Evolutionary conservation across 2,113 vertebrate species (phyloP).

Genomic region (Lampris megalopsis): DNA sequence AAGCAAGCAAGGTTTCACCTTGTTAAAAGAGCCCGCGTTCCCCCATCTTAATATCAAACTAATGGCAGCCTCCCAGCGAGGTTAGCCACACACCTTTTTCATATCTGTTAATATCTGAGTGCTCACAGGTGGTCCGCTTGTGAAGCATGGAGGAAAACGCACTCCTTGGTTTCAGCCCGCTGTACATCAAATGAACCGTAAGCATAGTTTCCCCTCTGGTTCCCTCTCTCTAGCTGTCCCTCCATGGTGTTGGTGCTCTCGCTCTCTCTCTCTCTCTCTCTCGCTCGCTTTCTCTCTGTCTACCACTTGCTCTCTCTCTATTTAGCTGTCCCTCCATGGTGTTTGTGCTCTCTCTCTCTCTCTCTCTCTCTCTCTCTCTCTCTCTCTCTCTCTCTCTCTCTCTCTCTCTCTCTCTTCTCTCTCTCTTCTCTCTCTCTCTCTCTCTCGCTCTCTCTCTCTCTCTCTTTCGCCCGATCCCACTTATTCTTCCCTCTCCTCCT

Average conservation of each 20-base stretch:
- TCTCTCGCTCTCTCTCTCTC: background rate
- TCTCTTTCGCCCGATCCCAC: background rate
- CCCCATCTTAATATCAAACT: constrained; percentile 82
- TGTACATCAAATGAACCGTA: constrained; percentile 86
- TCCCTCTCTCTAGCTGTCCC: constrained; percentile 52
- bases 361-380: too few relatives aligned
- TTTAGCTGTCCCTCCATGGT: too few relatives aligned
- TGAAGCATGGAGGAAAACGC: constrained; percentile 85
- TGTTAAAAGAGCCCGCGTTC: constrained; percentile 47
- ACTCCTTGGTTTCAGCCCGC: constrained; percentile 81
- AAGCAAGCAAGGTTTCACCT: constrained; percentile 57
- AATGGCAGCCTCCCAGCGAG: constrained; percentile 79
- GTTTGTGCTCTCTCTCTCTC: too few relatives aligned
- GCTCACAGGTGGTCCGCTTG: constrained; percentile 85
- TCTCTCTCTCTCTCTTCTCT: too few relatives aligned
- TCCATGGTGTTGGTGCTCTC: constrained; percentile 10
- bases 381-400: too few relatives aligned
- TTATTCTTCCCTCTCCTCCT: background rate
- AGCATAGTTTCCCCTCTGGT: constrained; percentile 74
- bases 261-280: background rate
- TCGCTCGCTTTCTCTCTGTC: background rate
- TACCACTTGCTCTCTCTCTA: constrained; percentile 1
- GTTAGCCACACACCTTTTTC: constrained; percentile 79
- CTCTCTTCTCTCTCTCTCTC: background rate
- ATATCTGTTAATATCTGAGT: constrained; percentile 87